A percentile compares a stretch with the other conserved stretches of the same genome.
Evolutionary conservation across 2,888 invertebrate genomes (phyloP).

Genomic region (Apodemia duryi): DNA sequence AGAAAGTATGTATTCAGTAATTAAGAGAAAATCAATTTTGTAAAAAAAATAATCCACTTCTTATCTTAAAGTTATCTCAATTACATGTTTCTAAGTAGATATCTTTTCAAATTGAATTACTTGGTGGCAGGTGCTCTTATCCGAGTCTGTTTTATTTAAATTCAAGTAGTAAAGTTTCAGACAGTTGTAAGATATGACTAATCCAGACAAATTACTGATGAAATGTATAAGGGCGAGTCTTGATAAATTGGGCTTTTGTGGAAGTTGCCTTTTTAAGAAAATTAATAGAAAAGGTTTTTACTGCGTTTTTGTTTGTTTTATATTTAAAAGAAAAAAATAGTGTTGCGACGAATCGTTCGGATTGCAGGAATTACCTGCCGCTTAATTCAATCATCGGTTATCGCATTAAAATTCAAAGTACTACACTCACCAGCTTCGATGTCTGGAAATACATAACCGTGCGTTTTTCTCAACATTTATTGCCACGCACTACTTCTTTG

Average conservation of each 20-base stretch:
- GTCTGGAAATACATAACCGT: too few relatives aligned
- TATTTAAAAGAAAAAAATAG: too few relatives aligned
- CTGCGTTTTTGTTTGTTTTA: too few relatives aligned
- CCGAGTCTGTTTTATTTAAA: slow-evolving; percentile 20
- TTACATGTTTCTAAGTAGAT: slow-evolving; percentile 17
- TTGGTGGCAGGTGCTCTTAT: slow-evolving; percentile 20
- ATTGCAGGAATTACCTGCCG: too few relatives aligned
- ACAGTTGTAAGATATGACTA: slow-evolving; percentile 13
- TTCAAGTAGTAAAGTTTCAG: slow-evolving; percentile 21
- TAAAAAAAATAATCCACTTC: background rate
- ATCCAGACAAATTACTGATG: slow-evolving; percentile 18
- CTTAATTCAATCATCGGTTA: too few relatives aligned
- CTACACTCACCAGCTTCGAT: too few relatives aligned
- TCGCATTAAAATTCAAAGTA: too few relatives aligned
- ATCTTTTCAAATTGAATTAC: slow-evolving; percentile 22
- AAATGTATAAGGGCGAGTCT: slow-evolving; percentile 14
- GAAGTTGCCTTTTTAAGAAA: slow-evolving; percentile 2
- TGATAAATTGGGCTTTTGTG: slow-evolving; percentile 10
- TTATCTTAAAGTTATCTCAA: slow-evolving; percentile 9
- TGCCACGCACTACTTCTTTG: too few relatives aligned
- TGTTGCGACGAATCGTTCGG: too few relatives aligned
- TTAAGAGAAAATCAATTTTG: background rate
- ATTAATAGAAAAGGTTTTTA: background rate
- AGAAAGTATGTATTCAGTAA: too few relatives aligned
- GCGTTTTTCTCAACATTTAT: too few relatives aligned